These are phyloP conservation scores for Mus minutoides DNA, from an alignment of 2,797 vertebrate species.

Conservation along the genomic window DNA sequence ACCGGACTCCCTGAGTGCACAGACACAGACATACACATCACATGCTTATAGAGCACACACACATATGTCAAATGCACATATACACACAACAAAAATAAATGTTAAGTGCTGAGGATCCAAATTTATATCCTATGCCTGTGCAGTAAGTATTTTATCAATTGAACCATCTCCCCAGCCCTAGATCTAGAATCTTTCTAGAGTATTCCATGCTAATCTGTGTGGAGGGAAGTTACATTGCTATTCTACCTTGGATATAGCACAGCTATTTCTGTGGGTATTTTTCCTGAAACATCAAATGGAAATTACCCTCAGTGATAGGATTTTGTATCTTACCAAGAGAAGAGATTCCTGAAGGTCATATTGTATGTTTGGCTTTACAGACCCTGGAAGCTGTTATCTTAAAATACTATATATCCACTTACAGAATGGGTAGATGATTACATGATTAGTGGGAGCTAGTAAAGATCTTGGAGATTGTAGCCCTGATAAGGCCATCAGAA, in stretches of 20 bases:
- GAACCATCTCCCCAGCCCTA: not conserved
- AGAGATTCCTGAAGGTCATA: constrained; percentile 37
- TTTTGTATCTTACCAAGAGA: constrained; percentile 27
- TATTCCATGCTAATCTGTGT: constrained; percentile 24
- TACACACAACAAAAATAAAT: not conserved
- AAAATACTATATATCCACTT: constrained; percentile 71
- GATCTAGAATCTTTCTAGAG: not conserved
- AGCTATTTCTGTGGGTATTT: constrained; percentile 23
- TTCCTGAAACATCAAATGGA: not conserved
- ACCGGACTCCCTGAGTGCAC: not conserved
- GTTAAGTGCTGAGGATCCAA: not conserved
- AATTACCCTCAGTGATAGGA: not conserved
- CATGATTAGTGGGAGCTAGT: constrained; percentile 75
- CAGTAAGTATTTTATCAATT: not conserved
- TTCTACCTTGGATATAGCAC: not conserved
- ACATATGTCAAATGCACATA: not conserved
- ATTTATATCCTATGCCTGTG: not conserved
- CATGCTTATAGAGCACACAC: not conserved
- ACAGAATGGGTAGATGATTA: constrained; percentile 70
- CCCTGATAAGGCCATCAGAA: constrained; percentile 62
- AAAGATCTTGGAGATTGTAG: constrained; percentile 65
- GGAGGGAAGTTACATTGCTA: not conserved
- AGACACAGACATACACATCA: not conserved
- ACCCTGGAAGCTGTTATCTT: constrained; percentile 68
- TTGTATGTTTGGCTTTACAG: constrained; percentile 55